Percentiles rank a stretch among this genome's conserved stretches.
phyloP scores from a whole-genome alignment of 64 coral and sea anemone genomes.

The Stichodactyla mertensii region DNA sequence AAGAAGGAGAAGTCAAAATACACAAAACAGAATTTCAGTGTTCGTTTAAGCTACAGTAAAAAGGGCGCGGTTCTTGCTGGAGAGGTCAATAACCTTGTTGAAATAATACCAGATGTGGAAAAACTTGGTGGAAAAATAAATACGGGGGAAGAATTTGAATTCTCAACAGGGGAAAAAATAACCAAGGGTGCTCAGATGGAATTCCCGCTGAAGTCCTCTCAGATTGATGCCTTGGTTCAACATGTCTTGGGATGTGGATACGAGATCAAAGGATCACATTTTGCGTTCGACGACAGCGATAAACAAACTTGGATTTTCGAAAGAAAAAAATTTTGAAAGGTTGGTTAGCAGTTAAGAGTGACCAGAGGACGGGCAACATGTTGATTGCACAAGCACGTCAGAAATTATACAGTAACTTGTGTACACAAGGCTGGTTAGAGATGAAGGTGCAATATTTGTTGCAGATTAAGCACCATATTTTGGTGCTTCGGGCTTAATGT shows the following conservation, averaged over 20 bases:
- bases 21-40: not conserved
- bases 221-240: conserved; percentile 50
- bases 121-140: conserved; percentile 15
- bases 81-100: conserved; percentile 18
- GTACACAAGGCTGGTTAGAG: too few relatives aligned
- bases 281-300: conserved; percentile 39
- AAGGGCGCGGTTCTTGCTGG: conserved; percentile 37
- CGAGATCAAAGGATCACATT: conserved; percentile 41
- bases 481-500: too few relatives aligned
- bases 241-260: conserved; percentile 35
- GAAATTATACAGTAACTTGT: too few relatives aligned
- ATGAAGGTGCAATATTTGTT: too few relatives aligned
- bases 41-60: conserved; percentile 50
- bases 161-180: not conserved
- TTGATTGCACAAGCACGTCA: too few relatives aligned
- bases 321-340: not conserved
- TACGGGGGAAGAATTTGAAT: conserved; percentile 20
- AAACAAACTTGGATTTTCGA: conserved; percentile 58
- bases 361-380: too few relatives aligned
- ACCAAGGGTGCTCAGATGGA: conserved; percentile 47
- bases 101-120: conserved; percentile 27
- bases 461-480: too few relatives aligned
- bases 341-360: too few relatives aligned
- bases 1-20: conserved; percentile 19
- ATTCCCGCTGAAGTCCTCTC: conserved; percentile 35